Conservation (phyloP, 1,140 invertebrate species). For the Oryzaephilus surinamensis region DNA sequence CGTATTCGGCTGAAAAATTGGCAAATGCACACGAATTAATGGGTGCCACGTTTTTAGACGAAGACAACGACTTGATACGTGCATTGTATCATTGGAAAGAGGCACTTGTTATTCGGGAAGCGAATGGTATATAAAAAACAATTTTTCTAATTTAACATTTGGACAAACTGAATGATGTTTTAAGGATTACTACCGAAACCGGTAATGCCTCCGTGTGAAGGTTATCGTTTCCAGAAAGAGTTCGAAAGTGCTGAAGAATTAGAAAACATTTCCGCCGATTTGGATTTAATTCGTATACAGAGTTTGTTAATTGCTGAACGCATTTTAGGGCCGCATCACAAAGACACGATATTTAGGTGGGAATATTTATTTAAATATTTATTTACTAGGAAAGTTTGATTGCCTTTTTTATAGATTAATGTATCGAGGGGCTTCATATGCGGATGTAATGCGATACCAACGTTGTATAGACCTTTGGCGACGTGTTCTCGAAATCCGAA, state of each 20-base stretch:
- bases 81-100: slow-evolving; percentile 57
- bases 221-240: slow-evolving; percentile 56
- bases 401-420: slow-evolving; percentile 26
- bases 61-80: slow-evolving; percentile 60
- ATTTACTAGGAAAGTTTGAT: no score
- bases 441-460: slow-evolving; percentile 72
- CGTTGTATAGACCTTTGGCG: slow-evolving; percentile 78
- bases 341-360: slow-evolving; percentile 77
- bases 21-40: slow-evolving; percentile 78
- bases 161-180: background rate
- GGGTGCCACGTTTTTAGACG: slow-evolving; percentile 73
- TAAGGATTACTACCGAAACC: slow-evolving; percentile 49
- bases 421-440: slow-evolving; percentile 72
- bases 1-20: slow-evolving; percentile 54
- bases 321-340: slow-evolving; percentile 68
- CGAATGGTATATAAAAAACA: no score
- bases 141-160: slow-evolving; percentile 22
- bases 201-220: slow-evolving; percentile 43
- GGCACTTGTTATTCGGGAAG: slow-evolving; percentile 47
- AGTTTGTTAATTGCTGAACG: slow-evolving; percentile 73
- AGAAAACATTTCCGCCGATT: slow-evolving; percentile 56
- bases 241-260: slow-evolving; percentile 62
- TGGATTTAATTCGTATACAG: slow-evolving; percentile 73
- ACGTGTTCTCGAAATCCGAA: slow-evolving; percentile 65
- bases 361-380: slow-evolving; percentile 1